Percentiles rank a stretch among this genome's conserved stretches.
These are phyloP conservation scores for Chelidonichthys spinosus DNA, from an alignment of 2,797 vertebrate genomes.

Conservation along the genomic window DNA sequence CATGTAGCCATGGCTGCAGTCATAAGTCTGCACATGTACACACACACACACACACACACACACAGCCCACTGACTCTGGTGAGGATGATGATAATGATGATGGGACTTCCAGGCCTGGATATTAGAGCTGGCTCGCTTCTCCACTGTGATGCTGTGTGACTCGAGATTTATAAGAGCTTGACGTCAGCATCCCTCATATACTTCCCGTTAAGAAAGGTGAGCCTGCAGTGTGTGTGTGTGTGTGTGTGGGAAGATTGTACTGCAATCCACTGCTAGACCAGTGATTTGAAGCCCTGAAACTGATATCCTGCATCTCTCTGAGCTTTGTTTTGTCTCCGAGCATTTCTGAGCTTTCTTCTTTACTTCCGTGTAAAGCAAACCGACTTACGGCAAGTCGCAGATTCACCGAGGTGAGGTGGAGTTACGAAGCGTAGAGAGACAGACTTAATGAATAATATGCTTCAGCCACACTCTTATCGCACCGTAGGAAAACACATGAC, in stretches of 20 bases:
- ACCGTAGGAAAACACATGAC: no score
- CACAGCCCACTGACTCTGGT: slow-evolving; percentile 23
- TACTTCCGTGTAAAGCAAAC: no score
- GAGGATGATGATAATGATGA: slow-evolving; percentile 67
- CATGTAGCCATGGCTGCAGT: slow-evolving; percentile 8
- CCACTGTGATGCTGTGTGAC: slow-evolving; percentile 54
- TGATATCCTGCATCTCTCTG: slow-evolving; percentile 15
- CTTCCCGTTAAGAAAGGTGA: slow-evolving; percentile 60
- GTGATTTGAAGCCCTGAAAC: slow-evolving; percentile 34
- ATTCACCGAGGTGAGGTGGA: no score
- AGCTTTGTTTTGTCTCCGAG: slow-evolving; percentile 8
- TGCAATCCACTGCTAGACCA: slow-evolving; percentile 6
- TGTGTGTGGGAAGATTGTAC: slow-evolving; percentile 13
- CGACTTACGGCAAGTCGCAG: no score
- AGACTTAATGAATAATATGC: no score
- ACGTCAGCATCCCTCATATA: slow-evolving; percentile 55
- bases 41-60: slow-evolving; percentile 19
- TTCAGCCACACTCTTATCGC: no score
- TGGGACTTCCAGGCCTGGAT: slow-evolving; percentile 72
- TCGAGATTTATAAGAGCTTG: slow-evolving; percentile 66
- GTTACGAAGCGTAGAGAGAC: no score
- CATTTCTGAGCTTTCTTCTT: slow-evolving; percentile 18
- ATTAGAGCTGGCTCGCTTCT: slow-evolving; percentile 49
- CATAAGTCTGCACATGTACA: slow-evolving; percentile 3
- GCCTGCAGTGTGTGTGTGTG: slow-evolving; percentile 13